Evolutionary conservation across 1,140 invertebrate species (phyloP), one percentile per base, ranked within the genome.

Genomic region (Heliconius eleuchia): DNA sequence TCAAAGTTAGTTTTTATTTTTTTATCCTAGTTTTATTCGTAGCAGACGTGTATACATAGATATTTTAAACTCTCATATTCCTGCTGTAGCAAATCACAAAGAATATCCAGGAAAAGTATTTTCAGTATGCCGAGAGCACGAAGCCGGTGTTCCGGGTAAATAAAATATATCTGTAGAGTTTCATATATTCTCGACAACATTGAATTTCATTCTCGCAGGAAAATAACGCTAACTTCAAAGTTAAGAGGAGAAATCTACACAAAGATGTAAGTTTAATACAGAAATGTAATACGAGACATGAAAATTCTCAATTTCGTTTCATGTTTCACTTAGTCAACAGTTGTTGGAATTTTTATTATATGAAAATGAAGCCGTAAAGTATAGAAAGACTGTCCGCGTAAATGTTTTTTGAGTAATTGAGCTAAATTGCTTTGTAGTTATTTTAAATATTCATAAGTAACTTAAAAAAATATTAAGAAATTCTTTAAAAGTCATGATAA

Each of bases 201-300:
- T 74, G 80, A 74, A 80, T 83, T 81, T 80, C 82, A 83, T 81
- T 81, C 75, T 83, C 37, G 78, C 46, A 66, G 75, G 78, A 76
- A 80, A 80, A 76, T 60, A 73, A 76, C 34, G 71, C 73, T 34
- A 55, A 42, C 60, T 79, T 74, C 52, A 76, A 82, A 78, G 82
- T 80, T 71, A 80, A 81, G 81, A 81, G 81, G 82, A 71, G 74
- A 78, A 81, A 80, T 77, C 80, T 78, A 39, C 66, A 66, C n/a
- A 66, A 75, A 76, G 57, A 79, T 71, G 57, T 73, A 55, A 78
- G 71, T 73, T 46, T 27, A 66, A 78, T 73, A 78, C 60, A 55
- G 16, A 46, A 71, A 16, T 72, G 34, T 37, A 39, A 72, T 72
- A 72, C 16, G 19, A 19, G 34, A 57, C n/a, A 11, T 57, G 7